A percentile compares a stretch with the other conserved stretches of the same genome.
Evolutionary conservation across 1,140 invertebrate genomes (phyloP).

Genomic region (Conus betulinus): DNA sequence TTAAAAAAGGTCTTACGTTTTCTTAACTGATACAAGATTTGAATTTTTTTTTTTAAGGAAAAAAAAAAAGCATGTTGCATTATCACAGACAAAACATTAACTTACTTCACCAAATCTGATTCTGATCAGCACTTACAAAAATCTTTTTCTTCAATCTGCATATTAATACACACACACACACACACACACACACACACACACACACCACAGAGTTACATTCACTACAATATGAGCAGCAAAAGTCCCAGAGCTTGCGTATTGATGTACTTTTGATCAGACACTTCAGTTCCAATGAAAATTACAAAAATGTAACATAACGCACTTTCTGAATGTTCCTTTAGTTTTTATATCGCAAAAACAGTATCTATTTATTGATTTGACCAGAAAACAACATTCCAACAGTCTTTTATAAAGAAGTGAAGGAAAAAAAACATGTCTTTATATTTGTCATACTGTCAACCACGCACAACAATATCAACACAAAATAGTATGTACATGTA

Average conservation of each 20-base stretch:
- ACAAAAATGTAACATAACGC: neutral
- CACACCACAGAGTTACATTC: neutral
- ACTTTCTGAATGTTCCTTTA: neutral
- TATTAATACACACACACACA: neutral
- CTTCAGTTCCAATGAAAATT: neutral
- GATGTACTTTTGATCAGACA: neutral
- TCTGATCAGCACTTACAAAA: too few species aligned
- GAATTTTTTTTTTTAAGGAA: neutral
- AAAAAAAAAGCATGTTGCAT: neutral
- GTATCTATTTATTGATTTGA: conserved; percentile 10
- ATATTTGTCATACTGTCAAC: neutral
- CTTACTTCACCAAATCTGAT: neutral
- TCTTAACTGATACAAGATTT: neutral
- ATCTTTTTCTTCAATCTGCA: neutral
- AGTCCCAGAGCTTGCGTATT: neutral
- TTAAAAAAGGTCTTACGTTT: too few species aligned
- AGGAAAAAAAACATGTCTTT: neutral
- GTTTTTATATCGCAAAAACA: neutral
- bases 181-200: neutral
- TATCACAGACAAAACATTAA: neutral
- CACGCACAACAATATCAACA: neutral
- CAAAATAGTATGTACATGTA: neutral
- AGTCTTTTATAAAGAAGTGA: neutral
- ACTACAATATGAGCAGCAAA: neutral
- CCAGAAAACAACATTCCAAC: neutral